Conservation (phyloP, 2,888 invertebrate genomes). For the Mythimna impura region DNA sequence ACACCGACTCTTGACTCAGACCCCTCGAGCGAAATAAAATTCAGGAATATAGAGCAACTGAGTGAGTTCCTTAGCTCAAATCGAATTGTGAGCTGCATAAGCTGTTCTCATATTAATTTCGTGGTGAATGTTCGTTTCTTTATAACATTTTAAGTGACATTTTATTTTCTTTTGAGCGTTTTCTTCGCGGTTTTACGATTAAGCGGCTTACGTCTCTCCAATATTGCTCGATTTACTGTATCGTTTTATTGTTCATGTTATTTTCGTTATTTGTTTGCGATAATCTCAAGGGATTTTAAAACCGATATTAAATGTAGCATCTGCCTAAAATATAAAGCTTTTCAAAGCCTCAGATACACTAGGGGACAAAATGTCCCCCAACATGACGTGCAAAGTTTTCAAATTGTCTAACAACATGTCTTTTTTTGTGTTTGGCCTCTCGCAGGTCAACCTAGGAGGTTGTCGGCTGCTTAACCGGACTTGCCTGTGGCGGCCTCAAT, state of each 20-base stretch:
- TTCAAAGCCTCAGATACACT: neutral
- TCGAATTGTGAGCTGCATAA: conserved; percentile 46
- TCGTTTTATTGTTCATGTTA: conserved; percentile 22
- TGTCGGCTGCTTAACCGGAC: no score
- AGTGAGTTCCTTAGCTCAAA: conserved; percentile 41
- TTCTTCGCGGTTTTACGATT: conserved; percentile 28
- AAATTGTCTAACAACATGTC: no score
- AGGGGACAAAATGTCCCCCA: no score
- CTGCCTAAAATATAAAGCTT: neutral
- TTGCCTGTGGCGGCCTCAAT: no score
- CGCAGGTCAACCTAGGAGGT: no score
- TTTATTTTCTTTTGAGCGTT: conserved; percentile 37
- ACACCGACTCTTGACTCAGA: conserved; percentile 37
- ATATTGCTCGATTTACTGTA: conserved; percentile 21
- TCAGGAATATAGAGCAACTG: conserved; percentile 38
- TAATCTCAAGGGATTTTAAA: neutral
- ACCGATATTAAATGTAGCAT: conserved; percentile 1
- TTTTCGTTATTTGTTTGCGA: conserved; percentile 14
- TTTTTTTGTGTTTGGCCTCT: no score
- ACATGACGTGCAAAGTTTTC: no score
- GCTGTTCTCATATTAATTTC: conserved; percentile 41
- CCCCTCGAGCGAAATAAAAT: conserved; percentile 44
- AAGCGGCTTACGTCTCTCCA: conserved; percentile 3
- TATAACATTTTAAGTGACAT: conserved; percentile 23
- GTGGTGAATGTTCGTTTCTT: conserved; percentile 16